phyloP scores from a whole-genome alignment of 1,140 invertebrate genomes.

The Catajapyx aquilonaris region DNA sequence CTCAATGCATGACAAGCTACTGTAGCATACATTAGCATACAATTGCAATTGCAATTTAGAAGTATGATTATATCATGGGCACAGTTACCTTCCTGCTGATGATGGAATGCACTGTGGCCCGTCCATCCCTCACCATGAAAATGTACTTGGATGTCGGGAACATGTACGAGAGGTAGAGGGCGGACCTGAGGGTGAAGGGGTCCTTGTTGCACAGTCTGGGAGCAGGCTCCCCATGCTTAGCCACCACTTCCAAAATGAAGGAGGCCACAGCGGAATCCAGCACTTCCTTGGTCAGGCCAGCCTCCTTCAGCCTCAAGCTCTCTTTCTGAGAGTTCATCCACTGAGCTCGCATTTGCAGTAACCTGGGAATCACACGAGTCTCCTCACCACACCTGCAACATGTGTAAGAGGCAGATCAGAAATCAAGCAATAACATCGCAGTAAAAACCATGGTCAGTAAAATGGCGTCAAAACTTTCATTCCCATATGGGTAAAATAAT shows the following conservation, averaged over 20 bases:
- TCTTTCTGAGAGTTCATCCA: constrained; percentile 87
- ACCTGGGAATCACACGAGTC: constrained; percentile 85
- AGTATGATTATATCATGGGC: too few species aligned
- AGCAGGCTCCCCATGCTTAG: constrained; percentile 83
- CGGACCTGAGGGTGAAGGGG: constrained; percentile 89
- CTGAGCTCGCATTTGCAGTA: constrained; percentile 75
- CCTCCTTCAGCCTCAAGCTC: constrained; percentile 67
- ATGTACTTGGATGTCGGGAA: constrained; percentile 77
- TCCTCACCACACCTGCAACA: constrained; percentile 80
- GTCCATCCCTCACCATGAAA: constrained; percentile 93
- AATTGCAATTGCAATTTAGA: too few species aligned
- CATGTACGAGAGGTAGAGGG: constrained; percentile 41
- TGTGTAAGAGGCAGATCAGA: too few species aligned
- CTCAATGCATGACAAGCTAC: background rate
- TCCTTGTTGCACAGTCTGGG: constrained; percentile 93
- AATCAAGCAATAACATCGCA: too few species aligned
- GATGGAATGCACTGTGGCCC: constrained; percentile 94
- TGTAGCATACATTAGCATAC: too few species aligned
- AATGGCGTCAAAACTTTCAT: too few species aligned
- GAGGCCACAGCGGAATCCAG: constrained; percentile 87
- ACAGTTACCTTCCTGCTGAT: constrained; percentile 72
- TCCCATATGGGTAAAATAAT: background rate
- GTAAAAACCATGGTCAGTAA: too few species aligned
- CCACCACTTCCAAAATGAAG: constrained; percentile 91
- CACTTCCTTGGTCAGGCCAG: constrained; percentile 76